Evolutionary conservation across 2,888 invertebrate species (phyloP).

Genomic region (Drosophila robusta): DNA sequence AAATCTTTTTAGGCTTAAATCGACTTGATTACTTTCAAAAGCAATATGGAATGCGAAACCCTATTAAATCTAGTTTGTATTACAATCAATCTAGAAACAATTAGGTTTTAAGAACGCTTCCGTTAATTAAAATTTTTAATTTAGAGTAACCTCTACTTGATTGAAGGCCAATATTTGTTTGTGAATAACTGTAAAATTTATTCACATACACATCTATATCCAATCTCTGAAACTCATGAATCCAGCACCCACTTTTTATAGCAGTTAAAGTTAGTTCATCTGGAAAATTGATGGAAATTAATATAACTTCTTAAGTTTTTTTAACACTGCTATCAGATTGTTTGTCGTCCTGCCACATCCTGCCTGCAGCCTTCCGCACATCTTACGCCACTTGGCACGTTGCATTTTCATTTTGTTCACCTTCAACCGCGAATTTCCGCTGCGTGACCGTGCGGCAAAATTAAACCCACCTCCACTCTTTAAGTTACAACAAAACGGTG

Average conservation of each 20-base stretch:
- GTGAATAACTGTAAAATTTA: too few species aligned
- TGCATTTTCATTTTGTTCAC: constrained; percentile 38
- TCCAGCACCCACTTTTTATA: background rate
- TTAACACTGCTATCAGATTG: constrained; percentile 22
- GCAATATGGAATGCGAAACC: too few species aligned
- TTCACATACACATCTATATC: too few species aligned
- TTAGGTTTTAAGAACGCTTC: too few species aligned
- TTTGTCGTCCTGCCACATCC: constrained; percentile 2
- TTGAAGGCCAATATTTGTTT: too few species aligned
- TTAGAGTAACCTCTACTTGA: too few species aligned
- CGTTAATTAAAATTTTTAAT: too few species aligned
- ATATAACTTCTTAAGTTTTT: constrained; percentile 24
- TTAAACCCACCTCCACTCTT: constrained; percentile 8
- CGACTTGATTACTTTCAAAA: too few species aligned
- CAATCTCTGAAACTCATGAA: too few species aligned
- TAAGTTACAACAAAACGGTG: background rate
- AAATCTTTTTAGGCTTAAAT: too few species aligned
- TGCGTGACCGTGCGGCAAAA: constrained; percentile 47
- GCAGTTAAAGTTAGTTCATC: background rate
- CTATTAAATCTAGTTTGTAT: too few species aligned
- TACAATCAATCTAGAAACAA: too few species aligned
- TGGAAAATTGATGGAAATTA: background rate
- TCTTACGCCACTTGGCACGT: constrained; percentile 34
- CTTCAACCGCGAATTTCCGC: constrained; percentile 47
- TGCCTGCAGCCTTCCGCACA: constrained; percentile 6